These are phyloP conservation scores for Sparidentex hasta DNA, from an alignment of 2,797 vertebrate species.

Conservation along the genomic window DNA sequence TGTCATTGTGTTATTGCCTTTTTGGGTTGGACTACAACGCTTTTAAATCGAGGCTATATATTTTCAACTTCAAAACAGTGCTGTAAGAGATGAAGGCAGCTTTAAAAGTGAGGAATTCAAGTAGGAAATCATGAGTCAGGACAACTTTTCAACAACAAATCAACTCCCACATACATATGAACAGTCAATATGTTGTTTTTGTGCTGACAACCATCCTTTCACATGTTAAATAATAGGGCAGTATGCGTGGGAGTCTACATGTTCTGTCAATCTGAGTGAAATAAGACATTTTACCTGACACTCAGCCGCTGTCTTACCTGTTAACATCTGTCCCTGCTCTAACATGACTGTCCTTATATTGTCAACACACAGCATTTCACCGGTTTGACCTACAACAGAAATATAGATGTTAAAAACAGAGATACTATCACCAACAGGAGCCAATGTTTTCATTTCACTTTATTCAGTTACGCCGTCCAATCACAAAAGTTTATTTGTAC, in stretches of 20 bases:
- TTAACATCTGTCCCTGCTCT: constrained; percentile 31
- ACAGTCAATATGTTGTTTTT: neutral
- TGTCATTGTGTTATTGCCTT: neutral
- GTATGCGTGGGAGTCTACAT: neutral
- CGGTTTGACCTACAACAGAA: constrained; percentile 28
- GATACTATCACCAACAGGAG: constrained; percentile 13
- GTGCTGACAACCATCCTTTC: neutral
- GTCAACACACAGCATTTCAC: constrained; percentile 2
- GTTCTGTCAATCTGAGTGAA: neutral
- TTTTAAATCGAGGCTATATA: too few relatives aligned
- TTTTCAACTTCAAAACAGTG: neutral
- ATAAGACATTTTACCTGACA: neutral
- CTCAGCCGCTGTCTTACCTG: constrained; percentile 23
- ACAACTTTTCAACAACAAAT: neutral
- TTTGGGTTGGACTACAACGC: neutral
- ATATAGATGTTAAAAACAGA: constrained; percentile 1
- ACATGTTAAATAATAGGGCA: neutral
- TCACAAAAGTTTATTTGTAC: constrained; percentile 77
- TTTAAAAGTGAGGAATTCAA: neutral
- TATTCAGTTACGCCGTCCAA: constrained; percentile 67
- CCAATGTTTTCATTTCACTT: constrained; percentile 43
- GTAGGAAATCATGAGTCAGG: neutral
- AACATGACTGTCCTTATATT: constrained; percentile 29
- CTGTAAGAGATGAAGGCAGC: neutral
- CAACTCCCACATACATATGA: neutral